Evolutionary conservation across 2,888 invertebrate genomes (phyloP), one percentile per base, ranked within the genome.

Genomic region (Agonopterix arenella): DNA sequence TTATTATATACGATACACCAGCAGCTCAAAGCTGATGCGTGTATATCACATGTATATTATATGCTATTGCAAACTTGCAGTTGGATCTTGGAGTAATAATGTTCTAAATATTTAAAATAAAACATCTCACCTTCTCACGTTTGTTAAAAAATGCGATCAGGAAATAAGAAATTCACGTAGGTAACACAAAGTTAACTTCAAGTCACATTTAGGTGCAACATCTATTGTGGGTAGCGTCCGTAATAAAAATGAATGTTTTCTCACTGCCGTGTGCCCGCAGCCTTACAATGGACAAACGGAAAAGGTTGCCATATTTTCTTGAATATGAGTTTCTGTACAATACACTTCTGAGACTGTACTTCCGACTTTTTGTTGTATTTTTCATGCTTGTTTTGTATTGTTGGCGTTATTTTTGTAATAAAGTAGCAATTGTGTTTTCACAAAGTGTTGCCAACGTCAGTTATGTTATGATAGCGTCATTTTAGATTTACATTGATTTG

Each of bases 251-350:
- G 57, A 70, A 71, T 63, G 69, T 58, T 61, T 61, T 64, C 69
- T 5, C 44, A 38, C 37, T 28, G 45, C 36, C 45, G 54, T 49
- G 57, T 50, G 49, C 45, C 53, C 49, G 48, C 52, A 46, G 46
- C 57, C 55, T 62, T 61, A 67, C 68, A 71, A 71, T 64, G 64
- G 64, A 57, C 64, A 62, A 49, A 43, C 18, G 54, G 60, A 59
- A 69, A 72, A 66, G 63, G 62, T 59, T 64, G 62, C 70, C 73
- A 73, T 77, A 77, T 78, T 73, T 77, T 68, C 71, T 70, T 70
- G 73, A 70, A 75, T 73, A 73, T 68, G 70, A 74, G 68, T 61
- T 54, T 55, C 57, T 54, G 51, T 52, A 73, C 66, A 66, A 68
- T 74, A 59, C 66, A 64, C 58, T 71, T 69, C 75, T 68, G 71